Evolutionary conservation across 2,113 vertebrate genomes (phyloP), one percentile per base, ranked within the genome.

Genomic region (Aptenodytes forsteri): DNA sequence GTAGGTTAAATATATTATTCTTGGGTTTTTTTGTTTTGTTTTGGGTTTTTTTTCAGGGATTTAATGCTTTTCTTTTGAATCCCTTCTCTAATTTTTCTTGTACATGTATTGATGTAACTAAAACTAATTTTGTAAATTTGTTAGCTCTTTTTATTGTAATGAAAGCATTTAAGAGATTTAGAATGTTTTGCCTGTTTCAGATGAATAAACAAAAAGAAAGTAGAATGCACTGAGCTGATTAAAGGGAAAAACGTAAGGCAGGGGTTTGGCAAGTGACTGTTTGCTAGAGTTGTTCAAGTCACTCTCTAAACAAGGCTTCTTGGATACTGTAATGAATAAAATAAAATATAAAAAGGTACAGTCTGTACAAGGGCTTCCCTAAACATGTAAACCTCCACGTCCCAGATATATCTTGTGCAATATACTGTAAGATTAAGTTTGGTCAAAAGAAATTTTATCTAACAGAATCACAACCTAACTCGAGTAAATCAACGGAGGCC

Each of bases 211-310:
- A 97, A 92, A 98, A 98, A 97, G 97, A 98, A 97, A 98, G 97
- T 96, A 99, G 97, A 98, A 99, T 99, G 99, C 99, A 99, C 99
- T 99, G 99, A 99, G 98, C 97, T 99, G 98, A 98, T 97, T 98
- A 99, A 99, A 99, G 99, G 99, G 99, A 99, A 98, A 99, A 97
- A 91, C 76, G 97, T 96, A 96, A 97, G 95, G 96, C 97, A 97
- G 94, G 94, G 97, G 97, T 98, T 98, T 98, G 97, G 93, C 97
- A 98, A 98, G 88, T 98, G 96, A 96, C 97, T 93, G 90, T 96
- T 98, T 96, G 94, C 92, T 95, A 97, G 96, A 95, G 97, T 95
- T 83, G 90, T 80, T 96, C 70, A 75, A 95, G 95, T 97, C 96
- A 70, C 94, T 97, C 97, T 97, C 94, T 96, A 97, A 97, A 96